phyloP scores from a whole-genome alignment of 2,113 vertebrate species.

The Laticauda colubrina region DNA sequence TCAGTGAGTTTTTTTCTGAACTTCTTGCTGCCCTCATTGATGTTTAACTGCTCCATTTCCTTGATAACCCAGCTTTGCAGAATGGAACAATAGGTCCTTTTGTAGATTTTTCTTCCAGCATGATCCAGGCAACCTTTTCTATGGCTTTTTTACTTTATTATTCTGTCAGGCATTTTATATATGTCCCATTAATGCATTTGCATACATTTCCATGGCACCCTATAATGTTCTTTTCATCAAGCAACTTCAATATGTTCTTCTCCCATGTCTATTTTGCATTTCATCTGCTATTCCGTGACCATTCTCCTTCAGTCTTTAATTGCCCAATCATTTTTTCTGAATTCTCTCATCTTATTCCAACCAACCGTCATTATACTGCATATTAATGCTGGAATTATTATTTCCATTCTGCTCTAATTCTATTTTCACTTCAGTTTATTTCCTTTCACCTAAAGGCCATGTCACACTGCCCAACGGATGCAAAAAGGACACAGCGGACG shows the following conservation, averaged over 20 bases:
- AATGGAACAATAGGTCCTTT: background rate
- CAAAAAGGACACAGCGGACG: no score
- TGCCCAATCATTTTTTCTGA: background rate
- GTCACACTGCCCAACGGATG: no score
- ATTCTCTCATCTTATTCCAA: background rate
- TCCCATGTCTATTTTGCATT: background rate
- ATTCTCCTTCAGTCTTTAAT: background rate
- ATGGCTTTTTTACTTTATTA: background rate
- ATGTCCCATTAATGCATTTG: background rate
- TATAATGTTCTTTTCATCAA: background rate
- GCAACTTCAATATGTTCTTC: background rate
- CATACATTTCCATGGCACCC: background rate
- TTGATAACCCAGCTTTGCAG: background rate
- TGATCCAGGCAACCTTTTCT: background rate
- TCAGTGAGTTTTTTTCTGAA: background rate
- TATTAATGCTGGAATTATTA: background rate
- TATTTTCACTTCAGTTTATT: background rate
- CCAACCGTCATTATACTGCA: background rate
- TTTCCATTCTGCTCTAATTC: background rate
- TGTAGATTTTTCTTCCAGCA: background rate
- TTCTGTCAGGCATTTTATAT: background rate
- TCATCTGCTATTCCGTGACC: background rate
- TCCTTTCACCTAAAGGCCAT: background rate
- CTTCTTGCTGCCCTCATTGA: background rate
- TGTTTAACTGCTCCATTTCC: background rate